phyloP scores from a whole-genome alignment of 2,888 invertebrate genomes.

The Gryllus longicercus region DNA sequence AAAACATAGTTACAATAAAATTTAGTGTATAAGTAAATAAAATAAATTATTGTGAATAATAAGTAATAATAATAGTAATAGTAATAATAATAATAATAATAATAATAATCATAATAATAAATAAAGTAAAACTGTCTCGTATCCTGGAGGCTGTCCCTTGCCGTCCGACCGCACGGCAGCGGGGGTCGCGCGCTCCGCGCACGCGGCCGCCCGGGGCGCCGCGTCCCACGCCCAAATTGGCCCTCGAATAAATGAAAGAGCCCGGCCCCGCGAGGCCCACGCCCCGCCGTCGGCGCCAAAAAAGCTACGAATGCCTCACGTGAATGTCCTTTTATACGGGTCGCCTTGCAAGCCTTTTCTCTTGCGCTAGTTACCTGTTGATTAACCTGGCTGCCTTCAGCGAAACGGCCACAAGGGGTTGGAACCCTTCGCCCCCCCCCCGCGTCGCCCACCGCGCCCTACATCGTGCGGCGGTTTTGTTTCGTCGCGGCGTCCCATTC shows the following conservation, averaged over 20 bases:
- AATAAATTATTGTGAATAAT: no score
- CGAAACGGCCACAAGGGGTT: neutral
- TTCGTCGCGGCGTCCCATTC: slow-evolving; percentile 5
- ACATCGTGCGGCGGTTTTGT: neutral
- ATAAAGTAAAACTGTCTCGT: no score
- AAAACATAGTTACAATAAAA: no score
- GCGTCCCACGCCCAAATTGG: neutral
- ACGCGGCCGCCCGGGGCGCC: neutral
- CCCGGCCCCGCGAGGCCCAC: neutral
- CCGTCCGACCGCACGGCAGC: neutral
- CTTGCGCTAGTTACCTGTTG: neutral
- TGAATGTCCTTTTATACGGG: neutral
- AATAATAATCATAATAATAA: no score
- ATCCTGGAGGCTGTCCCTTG: neutral
- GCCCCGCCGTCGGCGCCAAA: neutral
- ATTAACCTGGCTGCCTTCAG: neutral
- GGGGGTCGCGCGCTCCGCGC: neutral
- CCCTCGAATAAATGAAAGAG: neutral
- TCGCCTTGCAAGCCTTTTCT: neutral
- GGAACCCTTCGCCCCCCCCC: neutral
- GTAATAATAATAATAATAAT: no score
- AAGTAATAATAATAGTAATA: no score
- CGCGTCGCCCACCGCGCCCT: neutral
- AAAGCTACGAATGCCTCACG: neutral
- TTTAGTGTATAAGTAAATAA: no score